These are phyloP conservation scores for Orthosia cruda DNA, from an alignment of 2,888 invertebrate genomes.

Conservation along the genomic window DNA sequence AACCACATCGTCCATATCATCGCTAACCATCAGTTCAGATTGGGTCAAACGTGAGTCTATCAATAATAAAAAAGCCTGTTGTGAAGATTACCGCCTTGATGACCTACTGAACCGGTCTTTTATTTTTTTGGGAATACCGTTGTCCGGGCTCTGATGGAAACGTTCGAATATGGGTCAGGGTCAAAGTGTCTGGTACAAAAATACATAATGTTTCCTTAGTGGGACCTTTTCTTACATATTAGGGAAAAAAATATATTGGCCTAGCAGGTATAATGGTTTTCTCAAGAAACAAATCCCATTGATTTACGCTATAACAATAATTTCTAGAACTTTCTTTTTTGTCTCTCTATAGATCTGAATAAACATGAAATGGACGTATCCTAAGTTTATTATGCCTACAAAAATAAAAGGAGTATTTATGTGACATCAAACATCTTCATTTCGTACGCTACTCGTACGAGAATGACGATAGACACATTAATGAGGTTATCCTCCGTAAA, in stretches of 20 bases:
- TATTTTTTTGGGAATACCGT: too few species aligned
- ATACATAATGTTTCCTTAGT: not conserved
- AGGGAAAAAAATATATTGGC: not conserved
- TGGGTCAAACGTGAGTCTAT: too few species aligned
- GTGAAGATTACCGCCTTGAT: not conserved
- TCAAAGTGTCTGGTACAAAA: not conserved
- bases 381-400: conserved; percentile 49
- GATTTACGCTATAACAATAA: not conserved
- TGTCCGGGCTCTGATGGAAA: too few species aligned
- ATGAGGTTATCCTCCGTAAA: conserved; percentile 58
- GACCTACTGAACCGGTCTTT: not conserved
- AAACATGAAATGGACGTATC: conserved; percentile 27
- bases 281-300: not conserved
- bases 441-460: conserved; percentile 48
- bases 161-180: not conserved
- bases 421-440: conserved; percentile 52
- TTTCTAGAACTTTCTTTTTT: conserved; percentile 16
- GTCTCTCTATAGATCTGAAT: conserved; percentile 27
- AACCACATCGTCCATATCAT: too few species aligned
- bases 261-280: too few species aligned
- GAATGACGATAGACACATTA: conserved; percentile 55
- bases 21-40: too few species aligned
- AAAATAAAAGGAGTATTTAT: conserved; percentile 60
- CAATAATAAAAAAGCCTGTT: not conserved
- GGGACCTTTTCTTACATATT: too few species aligned